These are phyloP conservation scores for Lophius piscatorius DNA, from an alignment of 2,113 vertebrate species.

Conservation along the genomic window DNA sequence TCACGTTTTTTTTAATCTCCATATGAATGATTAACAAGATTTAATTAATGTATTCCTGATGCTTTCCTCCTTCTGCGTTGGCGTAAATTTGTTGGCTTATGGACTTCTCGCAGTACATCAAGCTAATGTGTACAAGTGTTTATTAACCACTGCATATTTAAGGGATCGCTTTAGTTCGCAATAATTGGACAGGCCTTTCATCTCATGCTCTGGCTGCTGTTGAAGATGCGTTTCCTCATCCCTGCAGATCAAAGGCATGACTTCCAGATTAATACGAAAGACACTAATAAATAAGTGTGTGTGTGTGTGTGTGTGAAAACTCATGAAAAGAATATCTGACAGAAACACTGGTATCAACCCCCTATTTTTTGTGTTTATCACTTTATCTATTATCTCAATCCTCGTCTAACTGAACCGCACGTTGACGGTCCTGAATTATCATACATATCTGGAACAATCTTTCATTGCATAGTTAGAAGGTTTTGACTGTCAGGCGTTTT, in stretches of 20 bases:
- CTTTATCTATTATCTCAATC: conserved; percentile 51
- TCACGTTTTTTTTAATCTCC: neutral
- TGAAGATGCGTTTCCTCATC: conserved; percentile 63
- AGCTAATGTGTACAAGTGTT: conserved; percentile 65
- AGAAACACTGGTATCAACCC: conserved; percentile 30
- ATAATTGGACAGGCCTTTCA: conserved; percentile 68
- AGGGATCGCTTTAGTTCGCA: conserved; percentile 37
- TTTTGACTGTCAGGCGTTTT: neutral
- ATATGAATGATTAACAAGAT: conserved; percentile 37
- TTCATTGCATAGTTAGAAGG: neutral
- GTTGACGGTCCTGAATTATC: conserved; percentile 12
- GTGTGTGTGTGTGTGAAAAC: conserved; percentile 17
- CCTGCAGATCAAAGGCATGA: conserved; percentile 67
- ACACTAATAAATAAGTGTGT: conserved; percentile 26
- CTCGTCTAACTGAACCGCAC: conserved; percentile 12
- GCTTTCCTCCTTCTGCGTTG: conserved; percentile 20
- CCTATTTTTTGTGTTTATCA: conserved; percentile 28
- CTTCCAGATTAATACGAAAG: conserved; percentile 65
- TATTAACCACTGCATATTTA: conserved; percentile 57
- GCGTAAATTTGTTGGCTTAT: conserved; percentile 3
- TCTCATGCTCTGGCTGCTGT: conserved; percentile 52
- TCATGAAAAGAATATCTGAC: conserved; percentile 44
- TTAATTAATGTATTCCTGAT: conserved; percentile 17
- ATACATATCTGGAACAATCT: conserved; percentile 8
- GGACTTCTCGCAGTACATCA: neutral